Evolutionary conservation across 2,113 vertebrate genomes (phyloP).

Genomic region (Xiphorhynchus elegans): DNA sequence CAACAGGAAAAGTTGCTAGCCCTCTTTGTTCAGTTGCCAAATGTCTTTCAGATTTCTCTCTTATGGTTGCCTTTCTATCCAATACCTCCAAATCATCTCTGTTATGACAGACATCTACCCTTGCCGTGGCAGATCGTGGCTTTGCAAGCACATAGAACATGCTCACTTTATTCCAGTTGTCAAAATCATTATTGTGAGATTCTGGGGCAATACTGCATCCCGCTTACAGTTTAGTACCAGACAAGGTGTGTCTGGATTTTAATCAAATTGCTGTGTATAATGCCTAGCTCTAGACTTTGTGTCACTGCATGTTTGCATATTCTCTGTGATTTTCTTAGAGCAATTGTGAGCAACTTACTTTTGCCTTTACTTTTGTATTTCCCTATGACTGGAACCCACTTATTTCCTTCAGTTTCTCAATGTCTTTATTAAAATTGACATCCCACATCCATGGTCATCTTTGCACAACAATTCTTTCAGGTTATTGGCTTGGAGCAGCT

Average conservation of each 20-base stretch:
- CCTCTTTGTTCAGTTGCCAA: background rate
- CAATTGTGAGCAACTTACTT: background rate
- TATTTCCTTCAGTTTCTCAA: background rate
- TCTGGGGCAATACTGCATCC: background rate
- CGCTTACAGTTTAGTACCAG: background rate
- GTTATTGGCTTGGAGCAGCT: background rate
- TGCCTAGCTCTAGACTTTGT: background rate
- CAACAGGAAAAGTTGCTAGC: background rate
- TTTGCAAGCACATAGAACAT: background rate
- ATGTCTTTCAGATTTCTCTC: background rate
- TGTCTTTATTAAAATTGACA: background rate
- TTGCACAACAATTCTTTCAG: background rate
- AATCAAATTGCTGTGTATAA: background rate
- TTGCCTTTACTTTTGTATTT: background rate
- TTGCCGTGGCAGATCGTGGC: background rate
- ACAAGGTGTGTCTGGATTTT: slow-evolving; percentile 1
- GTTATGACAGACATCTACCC: background rate
- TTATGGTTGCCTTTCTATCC: background rate
- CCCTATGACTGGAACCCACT: background rate
- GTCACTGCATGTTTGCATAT: background rate
- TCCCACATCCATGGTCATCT: background rate
- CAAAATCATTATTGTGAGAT: background rate
- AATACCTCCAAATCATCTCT: background rate
- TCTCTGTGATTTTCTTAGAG: background rate
- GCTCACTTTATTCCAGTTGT: background rate